Evolutionary conservation across 2,888 invertebrate species (phyloP).

Genomic region (Agonopterix arenella): DNA sequence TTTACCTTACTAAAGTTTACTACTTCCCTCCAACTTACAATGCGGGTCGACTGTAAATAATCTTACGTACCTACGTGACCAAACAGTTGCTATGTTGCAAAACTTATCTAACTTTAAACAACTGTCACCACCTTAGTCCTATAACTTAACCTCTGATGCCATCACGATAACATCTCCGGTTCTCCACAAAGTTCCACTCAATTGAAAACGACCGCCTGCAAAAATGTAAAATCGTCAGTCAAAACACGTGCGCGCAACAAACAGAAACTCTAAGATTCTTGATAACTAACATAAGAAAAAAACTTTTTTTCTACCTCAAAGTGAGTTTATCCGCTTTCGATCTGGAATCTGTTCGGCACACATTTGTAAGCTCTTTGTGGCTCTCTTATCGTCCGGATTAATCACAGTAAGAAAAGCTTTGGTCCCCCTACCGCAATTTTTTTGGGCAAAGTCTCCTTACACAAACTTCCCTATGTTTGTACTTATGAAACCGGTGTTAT

Average conservation of each 20-base stretch:
- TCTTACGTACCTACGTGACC: too few relatives aligned
- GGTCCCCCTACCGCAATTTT: slow-evolving; percentile 35
- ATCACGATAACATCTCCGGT: slow-evolving; percentile 31
- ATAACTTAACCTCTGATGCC: slow-evolving; percentile 35
- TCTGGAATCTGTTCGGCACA: slow-evolving; percentile 71
- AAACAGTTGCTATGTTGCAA: too few relatives aligned
- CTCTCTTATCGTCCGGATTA: slow-evolving; percentile 56
- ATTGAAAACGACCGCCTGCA: slow-evolving; percentile 43
- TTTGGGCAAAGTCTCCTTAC: slow-evolving; percentile 29
- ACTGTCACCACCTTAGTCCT: slow-evolving; percentile 18
- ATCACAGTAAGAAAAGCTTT: slow-evolving; percentile 31
- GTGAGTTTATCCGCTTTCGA: slow-evolving; percentile 66
- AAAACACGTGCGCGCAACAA: slow-evolving; percentile 60
- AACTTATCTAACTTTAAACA: slow-evolving; percentile 9
- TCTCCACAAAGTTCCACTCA: slow-evolving; percentile 38
- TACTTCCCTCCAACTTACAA: too few relatives aligned
- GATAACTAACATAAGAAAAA: slow-evolving; percentile 15
- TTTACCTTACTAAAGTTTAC: too few relatives aligned
- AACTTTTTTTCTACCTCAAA: slow-evolving; percentile 40
- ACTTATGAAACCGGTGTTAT: slow-evolving; percentile 22
- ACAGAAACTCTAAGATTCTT: slow-evolving; percentile 13
- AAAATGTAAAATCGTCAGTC: slow-evolving; percentile 52
- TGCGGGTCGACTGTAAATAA: too few relatives aligned
- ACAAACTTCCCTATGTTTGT: slow-evolving; percentile 42
- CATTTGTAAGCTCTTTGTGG: slow-evolving; percentile 61